These are phyloP conservation scores for Phyto melanocephala DNA, from an alignment of 2,888 invertebrate genomes.

Conservation along the genomic window DNA sequence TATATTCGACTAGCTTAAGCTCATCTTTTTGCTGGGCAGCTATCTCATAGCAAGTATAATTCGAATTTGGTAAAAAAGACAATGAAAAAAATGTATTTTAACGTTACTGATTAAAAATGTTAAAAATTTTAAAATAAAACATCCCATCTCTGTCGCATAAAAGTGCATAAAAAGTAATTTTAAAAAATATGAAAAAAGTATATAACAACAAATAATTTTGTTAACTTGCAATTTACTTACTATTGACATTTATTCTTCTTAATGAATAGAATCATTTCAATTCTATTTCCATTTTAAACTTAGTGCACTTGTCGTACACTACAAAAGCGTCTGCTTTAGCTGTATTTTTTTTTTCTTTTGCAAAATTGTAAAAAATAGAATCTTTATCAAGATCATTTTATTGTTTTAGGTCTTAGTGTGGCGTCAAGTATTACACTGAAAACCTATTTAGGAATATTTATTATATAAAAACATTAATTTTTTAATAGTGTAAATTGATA, in stretches of 20 bases:
- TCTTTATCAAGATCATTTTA: conserved; percentile 51
- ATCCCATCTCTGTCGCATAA: conserved; percentile 3
- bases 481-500: conserved; percentile 22
- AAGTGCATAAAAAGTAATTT: not conserved
- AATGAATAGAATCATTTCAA: conserved; percentile 48
- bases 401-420: conserved; percentile 48
- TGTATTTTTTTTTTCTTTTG: not conserved
- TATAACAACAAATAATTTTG: conserved; percentile 27
- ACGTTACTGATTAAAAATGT: not conserved
- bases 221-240: conserved; percentile 46
- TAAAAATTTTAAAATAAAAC: not conserved
- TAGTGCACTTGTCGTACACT: conserved; percentile 28
- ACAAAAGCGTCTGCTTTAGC: conserved; percentile 15
- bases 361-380: not conserved
- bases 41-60: too few species aligned
- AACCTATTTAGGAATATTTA: conserved; percentile 42
- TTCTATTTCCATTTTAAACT: conserved; percentile 26
- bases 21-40: too few species aligned
- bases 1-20: too few species aligned
- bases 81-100: too few species aligned
- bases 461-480: not conserved
- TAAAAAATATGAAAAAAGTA: not conserved
- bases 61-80: too few species aligned
- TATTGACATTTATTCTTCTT: conserved; percentile 58
- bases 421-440: conserved; percentile 54